Base-by-base conservation (phyloP, 37 sponge, comb jelly and placozoan genomes). In the Haliclona indistincta region DNA sequence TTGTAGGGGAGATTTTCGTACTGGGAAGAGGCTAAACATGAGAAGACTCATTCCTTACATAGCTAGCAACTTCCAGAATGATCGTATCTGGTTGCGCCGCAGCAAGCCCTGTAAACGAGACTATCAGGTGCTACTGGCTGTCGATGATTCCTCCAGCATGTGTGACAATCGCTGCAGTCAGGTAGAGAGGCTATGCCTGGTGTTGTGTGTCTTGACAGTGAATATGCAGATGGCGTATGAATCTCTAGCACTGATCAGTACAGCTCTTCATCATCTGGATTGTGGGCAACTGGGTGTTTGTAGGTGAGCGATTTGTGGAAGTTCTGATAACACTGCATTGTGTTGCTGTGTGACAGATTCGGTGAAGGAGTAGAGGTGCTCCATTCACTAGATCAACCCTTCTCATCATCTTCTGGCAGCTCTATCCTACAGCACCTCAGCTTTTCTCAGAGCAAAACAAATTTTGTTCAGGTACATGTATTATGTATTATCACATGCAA, bases 1-100 rank as follows among this genome's bases (percentile, higher is more conserved):
- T 38, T 3, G n/a, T 63, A 95, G 89, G 63, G 99, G 99, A 43
- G 99, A 98, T 67, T 98, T 71, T 56, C 63, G 89, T 6, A 90
- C 91, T 43, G 99, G 99, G 26, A 98, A 98, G 71, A 71, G 96
- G 43, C 76, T 98, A 38, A 98, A 98, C 83, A 95, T 98, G 85
- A 75, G 89, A 0, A 66, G 91, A 58, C 78, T 98, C 0, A 93
- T 98, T 49, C 96, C 99, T 29, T 98, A 95, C 83, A 95, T 98
- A 41, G 99, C 99, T 1, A 95, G 96, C 68, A 76, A 88, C 58
- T 98, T 80, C 55, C 96, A 88, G 43, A 98, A 95, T 66, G 94
- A 98, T 69, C 69, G 86, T 36, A 98, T 98, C 28, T 98, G 99
- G 99, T 47, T 98, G 49, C 45, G 96, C 26, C 44, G 99, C n/a